Base-by-base conservation (phyloP, 2,113 vertebrate genomes). In the Channa argus region DNA sequence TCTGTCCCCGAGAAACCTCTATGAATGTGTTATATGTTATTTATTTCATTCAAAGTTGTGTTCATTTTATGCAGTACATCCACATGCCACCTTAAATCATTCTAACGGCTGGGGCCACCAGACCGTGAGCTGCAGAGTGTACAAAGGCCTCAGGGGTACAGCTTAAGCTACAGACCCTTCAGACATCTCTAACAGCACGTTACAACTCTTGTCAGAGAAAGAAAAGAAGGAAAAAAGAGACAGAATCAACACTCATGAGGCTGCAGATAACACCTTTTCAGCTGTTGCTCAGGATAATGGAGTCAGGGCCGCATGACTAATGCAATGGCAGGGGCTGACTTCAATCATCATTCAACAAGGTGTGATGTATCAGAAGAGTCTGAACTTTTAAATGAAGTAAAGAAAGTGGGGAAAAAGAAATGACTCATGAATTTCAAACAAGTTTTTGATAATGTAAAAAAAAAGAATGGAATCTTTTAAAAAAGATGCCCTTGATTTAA, bases 231-330 rank as follows among this genome's bases (percentile, higher is more conserved):
- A 24, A 24, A 24, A 24, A 24, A 24, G 24, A 24, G 24, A 24
- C 24, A 24, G 24, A 24, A 24, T 24, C 24, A 24, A 24, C 24
- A 24, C 24, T 24, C 24, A 24, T 5, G 41, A 67, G 44, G 38
- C 39, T 6, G 44, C n/a, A 47, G 13, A 44, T 45, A 52, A 5
- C 13, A 14, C 41, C 2, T 34, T 5, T 34, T 56, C 15, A 56
- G 12, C 15, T 33, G 24, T 38, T 53, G n/a, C 60, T 33, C 14
- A 33, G 33, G 33, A 55, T 52, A 37, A 43, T 24, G 45, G 45
- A 50, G 67, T 45, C 14, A 51, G 43, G 46, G 67, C 11, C 11
- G 14, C 2, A 0, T 84, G 85, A 87, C 58, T 74, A 41, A 84
- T 46, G 38, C 6, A 38, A 53, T 39, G 14, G 44, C n/a, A 41